These are phyloP conservation scores for Eremobia ochroleuca DNA, from an alignment of 2,888 invertebrate species.

Conservation along the genomic window DNA sequence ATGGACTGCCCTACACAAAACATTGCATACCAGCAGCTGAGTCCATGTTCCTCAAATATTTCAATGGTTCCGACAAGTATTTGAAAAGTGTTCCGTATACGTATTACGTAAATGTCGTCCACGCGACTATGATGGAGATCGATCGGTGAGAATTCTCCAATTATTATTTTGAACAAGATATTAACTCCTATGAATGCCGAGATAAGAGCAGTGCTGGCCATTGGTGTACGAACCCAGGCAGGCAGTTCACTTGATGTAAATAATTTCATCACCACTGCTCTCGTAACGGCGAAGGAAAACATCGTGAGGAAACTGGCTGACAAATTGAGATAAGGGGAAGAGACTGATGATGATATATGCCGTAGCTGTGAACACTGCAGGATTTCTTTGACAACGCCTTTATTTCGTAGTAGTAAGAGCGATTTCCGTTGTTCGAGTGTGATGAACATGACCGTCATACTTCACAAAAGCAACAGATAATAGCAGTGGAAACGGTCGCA, in stretches of 20 bases:
- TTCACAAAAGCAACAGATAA: not conserved
- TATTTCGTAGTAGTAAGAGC: not conserved
- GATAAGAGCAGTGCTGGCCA: not conserved
- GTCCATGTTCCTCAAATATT: slow-evolving; percentile 88
- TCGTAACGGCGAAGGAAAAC: no score
- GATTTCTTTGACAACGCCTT: not conserved
- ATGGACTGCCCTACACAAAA: slow-evolving; percentile 88
- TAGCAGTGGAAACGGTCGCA: no score
- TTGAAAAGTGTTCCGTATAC: slow-evolving; percentile 91
- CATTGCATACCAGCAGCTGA: slow-evolving; percentile 77
- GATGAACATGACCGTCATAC: no score
- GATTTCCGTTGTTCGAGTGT: not conserved
- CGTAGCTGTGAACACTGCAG: not conserved
- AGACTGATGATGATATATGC: not conserved
- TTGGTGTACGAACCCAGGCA: not conserved
- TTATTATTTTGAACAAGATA: not conserved
- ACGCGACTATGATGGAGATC: slow-evolving; percentile 90
- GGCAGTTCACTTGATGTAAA: not conserved
- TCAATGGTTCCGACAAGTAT: slow-evolving; percentile 86
- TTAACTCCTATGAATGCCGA: no score
- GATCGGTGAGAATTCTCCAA: slow-evolving; percentile 84
- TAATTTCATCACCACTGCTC: not conserved
- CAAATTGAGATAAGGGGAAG: not conserved
- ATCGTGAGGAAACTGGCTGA: no score
- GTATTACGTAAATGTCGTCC: slow-evolving; percentile 92